Conservation (phyloP, 2,797 vertebrate genomes). For the Myotis daubentonii region DNA sequence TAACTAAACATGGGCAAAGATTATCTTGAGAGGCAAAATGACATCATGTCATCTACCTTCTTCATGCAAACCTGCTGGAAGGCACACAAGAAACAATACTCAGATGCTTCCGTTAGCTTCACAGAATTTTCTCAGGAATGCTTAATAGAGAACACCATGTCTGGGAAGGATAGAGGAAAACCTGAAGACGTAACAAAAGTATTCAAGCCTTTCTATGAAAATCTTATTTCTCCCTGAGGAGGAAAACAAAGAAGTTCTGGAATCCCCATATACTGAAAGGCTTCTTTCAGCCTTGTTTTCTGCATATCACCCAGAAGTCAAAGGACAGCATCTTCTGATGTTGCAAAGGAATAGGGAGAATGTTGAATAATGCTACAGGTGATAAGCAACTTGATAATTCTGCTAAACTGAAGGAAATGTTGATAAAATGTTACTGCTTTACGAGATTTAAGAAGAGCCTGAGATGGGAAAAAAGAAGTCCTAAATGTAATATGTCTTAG, state of each 20-base stretch:
- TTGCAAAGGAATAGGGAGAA: not conserved
- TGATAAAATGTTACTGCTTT: not conserved
- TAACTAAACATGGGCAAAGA: not conserved
- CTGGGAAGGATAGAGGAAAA: constrained; percentile 17
- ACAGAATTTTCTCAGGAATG: constrained; percentile 25
- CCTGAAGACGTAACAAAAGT: not conserved
- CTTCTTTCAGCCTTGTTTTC: not conserved
- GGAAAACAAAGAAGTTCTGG: not conserved
- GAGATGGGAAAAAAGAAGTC: not conserved
- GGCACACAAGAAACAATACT: not conserved
- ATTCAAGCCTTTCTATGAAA: not conserved
- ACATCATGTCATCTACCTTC: not conserved
- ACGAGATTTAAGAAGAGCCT: not conserved
- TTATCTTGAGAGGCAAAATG: not conserved
- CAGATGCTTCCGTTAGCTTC: not conserved
- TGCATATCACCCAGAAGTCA: not conserved
- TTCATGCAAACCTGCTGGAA: not conserved
- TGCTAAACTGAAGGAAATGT: not conserved
- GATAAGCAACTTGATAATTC: not conserved
- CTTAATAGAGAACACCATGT: not conserved
- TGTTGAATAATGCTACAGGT: not conserved
- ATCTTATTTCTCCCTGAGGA: not conserved
- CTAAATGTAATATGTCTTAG: not conserved
- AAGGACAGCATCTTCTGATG: not conserved
- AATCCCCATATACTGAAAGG: not conserved